Conservation (phyloP, 2,888 invertebrate genomes). For the Latheticus oryzae region DNA sequence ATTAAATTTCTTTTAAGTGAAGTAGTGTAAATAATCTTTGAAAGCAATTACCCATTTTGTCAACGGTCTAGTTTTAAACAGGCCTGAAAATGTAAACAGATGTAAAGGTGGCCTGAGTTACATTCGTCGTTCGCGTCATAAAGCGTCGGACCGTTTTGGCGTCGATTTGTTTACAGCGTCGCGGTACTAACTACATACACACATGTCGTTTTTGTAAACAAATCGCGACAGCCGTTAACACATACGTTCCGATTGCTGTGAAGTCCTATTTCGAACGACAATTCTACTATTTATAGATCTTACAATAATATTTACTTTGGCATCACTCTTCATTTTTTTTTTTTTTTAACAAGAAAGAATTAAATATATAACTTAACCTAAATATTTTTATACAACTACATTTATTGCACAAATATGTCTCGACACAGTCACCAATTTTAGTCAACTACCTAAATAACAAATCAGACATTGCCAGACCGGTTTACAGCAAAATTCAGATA, state of each 20-base stretch:
- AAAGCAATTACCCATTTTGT: conserved; percentile 66
- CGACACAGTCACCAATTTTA: conserved; percentile 27
- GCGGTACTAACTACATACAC: conserved; percentile 60
- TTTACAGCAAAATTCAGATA: conserved; percentile 4
- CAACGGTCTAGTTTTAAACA: conserved; percentile 65
- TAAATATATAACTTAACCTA: conserved; percentile 48
- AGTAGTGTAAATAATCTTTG: conserved; percentile 61
- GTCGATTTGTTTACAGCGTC: conserved; percentile 69
- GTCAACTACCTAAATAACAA: conserved; percentile 32
- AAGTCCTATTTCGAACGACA: conserved; percentile 57
- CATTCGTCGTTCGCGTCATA: conserved; percentile 64
- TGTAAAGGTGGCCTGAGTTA: conserved; percentile 58
- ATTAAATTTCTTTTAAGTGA: conserved; percentile 61
- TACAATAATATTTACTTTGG: conserved; percentile 61
- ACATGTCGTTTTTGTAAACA: conserved; percentile 63
- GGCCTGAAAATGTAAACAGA: conserved; percentile 62
- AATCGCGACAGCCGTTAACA: conserved; percentile 61
- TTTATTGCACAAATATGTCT: conserved; percentile 43
- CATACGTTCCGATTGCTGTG: conserved; percentile 56
- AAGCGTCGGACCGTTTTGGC: conserved; percentile 66
- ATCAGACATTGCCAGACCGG: conserved; percentile 7
- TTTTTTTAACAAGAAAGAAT: no score
- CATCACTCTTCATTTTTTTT: conserved; percentile 50
- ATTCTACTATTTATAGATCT: conserved; percentile 59
- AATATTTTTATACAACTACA: conserved; percentile 45